These are phyloP conservation scores for Eptesicus fuscus DNA, from an alignment of 2,113 vertebrate genomes.

Conservation along the genomic window DNA sequence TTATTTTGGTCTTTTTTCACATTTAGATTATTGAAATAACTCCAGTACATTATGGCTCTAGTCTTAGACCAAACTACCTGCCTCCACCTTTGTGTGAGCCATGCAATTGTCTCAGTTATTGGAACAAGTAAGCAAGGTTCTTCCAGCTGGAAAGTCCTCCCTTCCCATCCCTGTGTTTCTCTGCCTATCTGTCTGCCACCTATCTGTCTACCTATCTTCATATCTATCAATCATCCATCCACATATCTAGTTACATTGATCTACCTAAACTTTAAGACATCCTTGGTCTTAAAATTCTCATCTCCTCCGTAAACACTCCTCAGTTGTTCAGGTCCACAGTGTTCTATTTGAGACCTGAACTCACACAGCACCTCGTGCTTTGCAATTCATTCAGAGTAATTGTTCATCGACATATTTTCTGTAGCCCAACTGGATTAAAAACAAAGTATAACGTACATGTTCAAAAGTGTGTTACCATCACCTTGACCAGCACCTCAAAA, in stretches of 20 bases:
- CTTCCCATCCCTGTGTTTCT: not conserved
- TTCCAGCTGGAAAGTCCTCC: too few relatives aligned
- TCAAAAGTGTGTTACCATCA: not conserved
- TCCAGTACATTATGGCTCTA: not conserved
- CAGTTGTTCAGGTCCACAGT: accelerated
- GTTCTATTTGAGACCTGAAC: not conserved
- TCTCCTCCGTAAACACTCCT: accelerated
- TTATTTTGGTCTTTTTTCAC: not conserved
- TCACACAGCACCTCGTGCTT: accelerated
- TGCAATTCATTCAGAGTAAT: not conserved
- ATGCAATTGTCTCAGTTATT: accelerated
- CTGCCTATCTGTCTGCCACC: not conserved
- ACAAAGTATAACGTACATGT: not conserved
- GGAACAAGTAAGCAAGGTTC: accelerated
- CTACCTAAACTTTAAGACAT: not conserved
- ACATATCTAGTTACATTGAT: not conserved
- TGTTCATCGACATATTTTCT: not conserved
- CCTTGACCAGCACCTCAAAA: not conserved
- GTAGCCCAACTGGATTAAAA: not conserved
- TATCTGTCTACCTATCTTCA: not conserved
- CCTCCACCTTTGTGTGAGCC: not conserved
- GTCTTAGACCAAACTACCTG: not conserved
- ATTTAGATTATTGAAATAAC: not conserved
- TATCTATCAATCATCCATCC: not conserved
- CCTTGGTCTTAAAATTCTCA: too few relatives aligned